Evolutionary conservation across 2,888 invertebrate species (phyloP).

Genomic region (Molorchus minor): DNA sequence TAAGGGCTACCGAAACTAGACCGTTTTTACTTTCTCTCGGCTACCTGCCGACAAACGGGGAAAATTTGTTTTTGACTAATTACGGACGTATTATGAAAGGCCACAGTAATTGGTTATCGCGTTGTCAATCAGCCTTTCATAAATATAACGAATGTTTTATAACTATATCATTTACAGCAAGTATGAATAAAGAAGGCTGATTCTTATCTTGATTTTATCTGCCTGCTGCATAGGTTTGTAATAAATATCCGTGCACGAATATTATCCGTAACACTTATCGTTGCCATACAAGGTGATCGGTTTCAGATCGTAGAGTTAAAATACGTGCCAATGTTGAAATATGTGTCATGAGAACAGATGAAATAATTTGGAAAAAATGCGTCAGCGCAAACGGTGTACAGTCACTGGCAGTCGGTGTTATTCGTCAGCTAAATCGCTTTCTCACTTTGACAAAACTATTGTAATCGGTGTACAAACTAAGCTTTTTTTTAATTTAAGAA

Average conservation of each 20-base stretch:
- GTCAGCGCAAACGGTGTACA: no score
- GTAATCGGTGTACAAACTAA: no score
- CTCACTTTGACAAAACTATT: no score
- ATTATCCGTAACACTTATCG: not conserved
- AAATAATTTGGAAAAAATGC: no score
- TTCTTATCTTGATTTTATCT: slow-evolving; percentile 11
- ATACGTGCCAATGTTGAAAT: no score
- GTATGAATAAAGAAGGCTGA: slow-evolving; percentile 11
- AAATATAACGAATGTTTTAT: slow-evolving; percentile 35
- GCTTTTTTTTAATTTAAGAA: no score
- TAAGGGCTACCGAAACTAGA: not conserved
- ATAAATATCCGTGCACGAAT: not conserved
- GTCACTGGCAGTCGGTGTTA: no score
- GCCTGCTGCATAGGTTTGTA: slow-evolving; percentile 1
- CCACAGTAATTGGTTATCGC: slow-evolving; percentile 11
- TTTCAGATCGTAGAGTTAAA: no score
- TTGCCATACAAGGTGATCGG: not conserved
- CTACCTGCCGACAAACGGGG: not conserved
- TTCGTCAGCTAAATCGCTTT: no score
- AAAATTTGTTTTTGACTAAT: slow-evolving; percentile 1
- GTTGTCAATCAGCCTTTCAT: slow-evolving; percentile 29
- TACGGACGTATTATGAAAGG: slow-evolving; percentile 1
- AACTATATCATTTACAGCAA: slow-evolving; percentile 32
- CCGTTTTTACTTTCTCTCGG: not conserved
- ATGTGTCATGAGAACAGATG: no score